These are phyloP conservation scores for Temnothorax longispinosus DNA, from an alignment of 1,140 invertebrate genomes.

Conservation along the genomic window DNA sequence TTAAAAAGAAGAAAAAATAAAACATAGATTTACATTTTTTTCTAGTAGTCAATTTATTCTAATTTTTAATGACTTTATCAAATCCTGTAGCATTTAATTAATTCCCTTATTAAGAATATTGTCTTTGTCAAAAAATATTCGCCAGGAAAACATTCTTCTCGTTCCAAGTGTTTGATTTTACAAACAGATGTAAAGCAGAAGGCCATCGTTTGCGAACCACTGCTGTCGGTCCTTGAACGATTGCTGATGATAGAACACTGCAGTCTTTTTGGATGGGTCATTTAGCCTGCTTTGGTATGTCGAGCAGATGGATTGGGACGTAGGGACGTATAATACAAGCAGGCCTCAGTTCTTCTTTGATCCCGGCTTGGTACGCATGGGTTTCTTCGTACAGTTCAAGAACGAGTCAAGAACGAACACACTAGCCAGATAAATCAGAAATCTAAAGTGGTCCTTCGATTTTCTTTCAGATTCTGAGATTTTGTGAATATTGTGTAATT, in stretches of 20 bases:
- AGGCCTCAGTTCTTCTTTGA: slow-evolving; percentile 26
- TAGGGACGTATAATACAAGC: neutral
- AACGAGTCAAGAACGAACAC: neutral
- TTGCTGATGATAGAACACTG: slow-evolving; percentile 22
- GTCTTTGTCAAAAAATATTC: neutral
- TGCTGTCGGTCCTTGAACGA: slow-evolving; percentile 32
- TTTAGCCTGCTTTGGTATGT: slow-evolving; percentile 19
- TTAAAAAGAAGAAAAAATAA: too few relatives aligned
- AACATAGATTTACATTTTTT: neutral
- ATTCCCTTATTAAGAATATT: neutral
- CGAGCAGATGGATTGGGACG: slow-evolving; percentile 2
- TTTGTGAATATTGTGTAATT: neutral
- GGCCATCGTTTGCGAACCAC: slow-evolving; percentile 32
- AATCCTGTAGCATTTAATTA: neutral
- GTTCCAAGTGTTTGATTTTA: neutral
- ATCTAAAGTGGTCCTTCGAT: neutral
- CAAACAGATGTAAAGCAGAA: neutral
- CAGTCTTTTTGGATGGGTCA: slow-evolving; percentile 44
- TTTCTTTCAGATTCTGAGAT: neutral
- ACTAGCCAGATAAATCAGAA: neutral
- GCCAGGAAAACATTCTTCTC: neutral
- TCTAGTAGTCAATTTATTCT: neutral
- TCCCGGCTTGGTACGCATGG: slow-evolving; percentile 23
- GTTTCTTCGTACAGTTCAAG: neutral
- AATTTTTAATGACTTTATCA: neutral